These are phyloP conservation scores for Taphrorychus bicolor DNA, from an alignment of 2,888 invertebrate species.

Conservation along the genomic window DNA sequence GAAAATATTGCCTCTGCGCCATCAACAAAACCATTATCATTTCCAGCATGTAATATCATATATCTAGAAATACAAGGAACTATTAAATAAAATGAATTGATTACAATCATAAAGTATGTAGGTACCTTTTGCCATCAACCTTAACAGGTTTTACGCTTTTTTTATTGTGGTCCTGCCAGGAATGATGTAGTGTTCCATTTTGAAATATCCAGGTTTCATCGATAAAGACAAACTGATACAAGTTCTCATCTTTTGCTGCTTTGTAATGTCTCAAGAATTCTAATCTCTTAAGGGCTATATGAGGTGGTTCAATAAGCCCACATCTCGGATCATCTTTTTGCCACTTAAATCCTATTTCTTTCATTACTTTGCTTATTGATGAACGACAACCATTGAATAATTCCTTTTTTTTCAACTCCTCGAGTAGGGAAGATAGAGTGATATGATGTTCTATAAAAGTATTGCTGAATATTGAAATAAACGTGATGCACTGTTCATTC, in stretches of 20 bases:
- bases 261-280: conserved; percentile 11
- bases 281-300: conserved; percentile 19
- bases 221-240: conserved; percentile 24
- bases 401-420: background rate
- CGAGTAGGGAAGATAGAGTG: too few species aligned
- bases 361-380: background rate
- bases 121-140: conserved; percentile 27
- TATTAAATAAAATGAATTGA: background rate
- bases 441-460: too few species aligned
- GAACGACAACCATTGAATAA: conserved; percentile 3
- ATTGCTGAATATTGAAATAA: too few species aligned
- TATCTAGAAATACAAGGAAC: background rate
- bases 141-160: conserved; percentile 27
- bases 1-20: too few species aligned
- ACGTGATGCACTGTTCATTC: too few species aligned
- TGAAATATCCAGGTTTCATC: conserved; percentile 28
- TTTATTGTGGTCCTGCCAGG: conserved; percentile 25
- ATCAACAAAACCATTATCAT: background rate
- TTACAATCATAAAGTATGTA: background rate
- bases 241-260: conserved; percentile 7
- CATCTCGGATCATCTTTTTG: conserved; percentile 10
- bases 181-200: conserved; percentile 10
- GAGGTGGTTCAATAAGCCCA: conserved; percentile 10
- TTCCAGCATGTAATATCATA: background rate
- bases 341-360: conserved; percentile 16